phyloP scores from a whole-genome alignment of 1,140 invertebrate genomes.

The Ooceraea biroi region DNA sequence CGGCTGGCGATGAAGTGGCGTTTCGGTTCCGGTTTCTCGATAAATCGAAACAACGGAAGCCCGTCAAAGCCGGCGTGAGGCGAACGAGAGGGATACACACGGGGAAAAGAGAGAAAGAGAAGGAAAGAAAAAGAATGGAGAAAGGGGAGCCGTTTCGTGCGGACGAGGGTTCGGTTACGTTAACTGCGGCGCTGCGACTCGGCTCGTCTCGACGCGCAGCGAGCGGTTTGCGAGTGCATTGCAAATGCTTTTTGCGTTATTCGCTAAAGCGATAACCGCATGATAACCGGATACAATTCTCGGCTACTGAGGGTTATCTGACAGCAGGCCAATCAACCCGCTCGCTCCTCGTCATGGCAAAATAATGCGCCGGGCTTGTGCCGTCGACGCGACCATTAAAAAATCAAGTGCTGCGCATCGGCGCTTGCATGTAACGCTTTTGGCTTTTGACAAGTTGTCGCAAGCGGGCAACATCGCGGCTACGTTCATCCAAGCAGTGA shows the following conservation, averaged over 20 bases:
- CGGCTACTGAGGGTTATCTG: slow-evolving; percentile 81
- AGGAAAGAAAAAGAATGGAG: neutral
- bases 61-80: slow-evolving; percentile 77
- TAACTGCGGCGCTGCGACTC: slow-evolving; percentile 21
- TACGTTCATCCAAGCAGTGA: neutral
- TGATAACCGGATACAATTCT: slow-evolving; percentile 81
- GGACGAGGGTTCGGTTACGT: slow-evolving; percentile 56
- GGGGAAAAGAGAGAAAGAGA: neutral
- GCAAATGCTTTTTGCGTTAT: slow-evolving; percentile 68
- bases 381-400: slow-evolving; percentile 29
- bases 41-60: slow-evolving; percentile 84
- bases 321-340: slow-evolving; percentile 81
- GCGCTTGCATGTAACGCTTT: neutral
- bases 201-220: neutral
- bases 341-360: slow-evolving; percentile 56
- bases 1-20: neutral
- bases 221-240: slow-evolving; percentile 49
- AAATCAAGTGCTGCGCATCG: neutral
- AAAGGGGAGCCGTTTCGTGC: slow-evolving; percentile 47
- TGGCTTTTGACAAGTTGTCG: no score
- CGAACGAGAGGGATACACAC: slow-evolving; percentile 67
- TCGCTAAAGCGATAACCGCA: slow-evolving; percentile 74
- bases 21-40: slow-evolving; percentile 83
- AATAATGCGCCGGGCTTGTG: slow-evolving; percentile 56
- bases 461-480: no score